Percentiles rank a stretch among this genome's conserved stretches.
Evolutionary conservation across 2,113 vertebrate species (phyloP).

Genomic region (Chaetorhynchus papuensis): DNA sequence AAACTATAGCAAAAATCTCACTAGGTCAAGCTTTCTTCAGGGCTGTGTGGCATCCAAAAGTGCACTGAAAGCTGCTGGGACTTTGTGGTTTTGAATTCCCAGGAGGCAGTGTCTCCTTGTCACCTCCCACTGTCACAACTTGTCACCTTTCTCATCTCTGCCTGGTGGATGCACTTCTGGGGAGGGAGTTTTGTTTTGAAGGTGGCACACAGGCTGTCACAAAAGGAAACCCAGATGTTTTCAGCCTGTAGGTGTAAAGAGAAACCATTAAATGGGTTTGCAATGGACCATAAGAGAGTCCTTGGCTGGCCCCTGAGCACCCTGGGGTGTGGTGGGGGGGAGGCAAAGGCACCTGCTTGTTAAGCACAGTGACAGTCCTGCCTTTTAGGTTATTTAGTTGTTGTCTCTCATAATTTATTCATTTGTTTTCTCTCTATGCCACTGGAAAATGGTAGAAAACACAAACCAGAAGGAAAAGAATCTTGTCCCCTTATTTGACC

Average conservation of each 20-base stretch:
- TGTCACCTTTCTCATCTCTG: accelerated
- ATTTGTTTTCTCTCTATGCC: no score
- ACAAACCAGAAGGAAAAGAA: not conserved
- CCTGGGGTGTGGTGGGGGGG: no score
- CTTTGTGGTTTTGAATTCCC: not conserved
- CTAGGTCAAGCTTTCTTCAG: not conserved
- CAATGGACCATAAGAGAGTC: not conserved
- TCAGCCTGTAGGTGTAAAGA: not conserved
- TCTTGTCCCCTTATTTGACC: not conserved
- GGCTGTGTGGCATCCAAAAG: not conserved
- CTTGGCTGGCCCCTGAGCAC: not conserved
- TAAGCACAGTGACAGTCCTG: not conserved
- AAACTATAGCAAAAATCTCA: not conserved
- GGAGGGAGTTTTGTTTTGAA: not conserved
- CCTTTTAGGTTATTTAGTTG: not conserved
- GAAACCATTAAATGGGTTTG: not conserved
- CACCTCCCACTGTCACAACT: not conserved
- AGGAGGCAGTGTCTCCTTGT: not conserved
- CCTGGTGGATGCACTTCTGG: not conserved
- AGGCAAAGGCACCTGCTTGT: not conserved
- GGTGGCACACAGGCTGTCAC: accelerated
- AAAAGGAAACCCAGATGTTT: not conserved
- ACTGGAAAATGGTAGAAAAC: not conserved
- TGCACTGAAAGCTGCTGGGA: not conserved
- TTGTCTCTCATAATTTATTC: not conserved